Base-by-base conservation (phyloP, 2,888 invertebrate genomes). In the Callyntrura guangdongensis region DNA sequence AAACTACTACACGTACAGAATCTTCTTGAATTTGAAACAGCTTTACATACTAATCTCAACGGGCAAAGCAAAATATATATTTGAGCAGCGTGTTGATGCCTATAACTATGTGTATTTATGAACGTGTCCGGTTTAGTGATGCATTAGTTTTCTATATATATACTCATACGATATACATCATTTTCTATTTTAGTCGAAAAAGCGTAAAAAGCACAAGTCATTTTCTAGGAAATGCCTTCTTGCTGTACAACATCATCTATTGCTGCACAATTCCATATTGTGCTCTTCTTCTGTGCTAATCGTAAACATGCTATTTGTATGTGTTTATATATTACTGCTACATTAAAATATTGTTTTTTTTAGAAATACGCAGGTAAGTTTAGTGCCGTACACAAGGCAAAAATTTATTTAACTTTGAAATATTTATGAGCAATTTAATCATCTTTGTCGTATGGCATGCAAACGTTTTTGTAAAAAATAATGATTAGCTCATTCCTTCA, bases 141-240 rank as follows among this genome's bases (percentile, higher is more conserved):
- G 53, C 53, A 14, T 53, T 45, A 14, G 2, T 67, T 67, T 12
- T 53, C 14, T 27, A 67, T 4, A 53, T 27, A 67, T 67, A 25
- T 25, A 61, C 22, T 61, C 12, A 20, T 8, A 5, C 64, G n/a
- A 11, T 45, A 36, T 4, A 45, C 36, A 5, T 36, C 11, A 17
- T 72, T 49, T 49, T 49, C 27, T 61, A 17, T 61, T 61, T 61
- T 61, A 45, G 45, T 17, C 17, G 17, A 72, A 74, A n/a, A 22
- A 49, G 49, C 20, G 22, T 20, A 74, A 49, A 74, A 74, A 74
- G 22, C n/a, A 74, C 74, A 74, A 74, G 74, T 74, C 49, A 74
- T 74, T 74, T 74, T 74, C 74, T 74, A 22, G 6, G 74, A 49
- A 74, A 22, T 72, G 45, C 17, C 53, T 53, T 53, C 53, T 53